A percentile compares a stretch with the other conserved stretches of the same genome.
Conservation (phyloP, 2,113 vertebrate genomes). For the Australoheros scitulus region DNA sequence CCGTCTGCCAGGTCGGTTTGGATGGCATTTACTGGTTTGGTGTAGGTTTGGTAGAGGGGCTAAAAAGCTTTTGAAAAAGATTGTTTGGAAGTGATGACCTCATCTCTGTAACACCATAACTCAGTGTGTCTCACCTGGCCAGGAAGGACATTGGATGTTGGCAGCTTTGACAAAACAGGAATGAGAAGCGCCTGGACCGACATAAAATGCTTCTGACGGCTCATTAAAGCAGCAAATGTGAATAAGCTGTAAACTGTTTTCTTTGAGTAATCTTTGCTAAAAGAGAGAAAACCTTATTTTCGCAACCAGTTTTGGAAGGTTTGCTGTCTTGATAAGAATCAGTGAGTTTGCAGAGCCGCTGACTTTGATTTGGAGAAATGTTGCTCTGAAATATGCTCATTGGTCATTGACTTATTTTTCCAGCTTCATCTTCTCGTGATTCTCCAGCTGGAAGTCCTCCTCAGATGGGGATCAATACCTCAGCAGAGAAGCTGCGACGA, state of each 20-base stretch:
- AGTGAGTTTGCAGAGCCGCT: too few relatives aligned
- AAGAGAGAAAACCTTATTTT: not conserved
- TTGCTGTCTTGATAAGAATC: not conserved
- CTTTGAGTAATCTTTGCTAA: too few relatives aligned
- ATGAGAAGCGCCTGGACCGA: too few relatives aligned
- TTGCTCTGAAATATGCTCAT: not conserved
- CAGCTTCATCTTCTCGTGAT: not conserved
- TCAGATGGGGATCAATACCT: not conserved
- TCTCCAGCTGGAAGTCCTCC: not conserved
- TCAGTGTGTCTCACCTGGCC: not conserved
- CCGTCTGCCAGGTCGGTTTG: conserved; percentile 1
- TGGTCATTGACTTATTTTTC: not conserved
- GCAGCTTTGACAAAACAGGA: not conserved
- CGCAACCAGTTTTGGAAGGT: not conserved
- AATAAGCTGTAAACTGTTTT: too few relatives aligned
- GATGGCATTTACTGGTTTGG: too few relatives aligned
- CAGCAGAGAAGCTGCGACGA: not conserved
- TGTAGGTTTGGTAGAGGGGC: too few relatives aligned
- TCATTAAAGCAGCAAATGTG: not conserved
- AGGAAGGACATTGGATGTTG: not conserved
- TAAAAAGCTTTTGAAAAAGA: too few relatives aligned
- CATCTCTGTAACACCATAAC: not conserved
- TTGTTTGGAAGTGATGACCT: not conserved
- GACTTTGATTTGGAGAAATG: not conserved
- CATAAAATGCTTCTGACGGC: too few relatives aligned